phyloP scores from a whole-genome alignment of 2,888 invertebrate species.

The Tanytarsus gracilentus region DNA sequence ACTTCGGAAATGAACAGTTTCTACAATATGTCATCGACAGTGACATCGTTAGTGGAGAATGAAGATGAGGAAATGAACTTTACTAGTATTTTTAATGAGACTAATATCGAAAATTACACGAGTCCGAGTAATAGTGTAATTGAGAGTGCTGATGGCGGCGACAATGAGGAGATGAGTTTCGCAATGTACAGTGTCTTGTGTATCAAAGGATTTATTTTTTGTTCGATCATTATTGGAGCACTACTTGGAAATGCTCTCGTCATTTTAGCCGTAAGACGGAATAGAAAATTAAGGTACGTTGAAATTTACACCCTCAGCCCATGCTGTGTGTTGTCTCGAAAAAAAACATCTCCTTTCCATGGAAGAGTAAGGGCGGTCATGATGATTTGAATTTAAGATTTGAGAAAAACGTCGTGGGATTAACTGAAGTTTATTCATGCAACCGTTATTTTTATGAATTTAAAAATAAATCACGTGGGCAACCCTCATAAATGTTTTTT shows the following conservation, averaged over 20 bases:
- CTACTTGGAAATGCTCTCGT: constrained; percentile 78
- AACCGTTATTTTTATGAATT: too few species aligned
- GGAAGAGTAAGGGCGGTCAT: too few species aligned
- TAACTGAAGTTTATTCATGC: too few species aligned
- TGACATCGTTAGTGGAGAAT: neutral
- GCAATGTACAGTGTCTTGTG: constrained; percentile 51
- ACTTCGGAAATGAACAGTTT: constrained; percentile 4
- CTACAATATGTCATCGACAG: too few species aligned
- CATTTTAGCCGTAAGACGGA: constrained; percentile 31
- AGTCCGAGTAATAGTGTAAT: neutral
- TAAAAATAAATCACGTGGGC: too few species aligned
- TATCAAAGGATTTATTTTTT: constrained; percentile 70
- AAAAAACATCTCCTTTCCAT: too few species aligned
- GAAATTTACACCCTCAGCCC: too few species aligned
- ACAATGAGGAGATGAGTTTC: neutral
- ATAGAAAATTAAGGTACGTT: constrained; percentile 44
- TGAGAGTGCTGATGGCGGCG: neutral
- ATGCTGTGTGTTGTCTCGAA: neutral
- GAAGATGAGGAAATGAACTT: neutral
- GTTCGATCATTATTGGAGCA: constrained; percentile 79
- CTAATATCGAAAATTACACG: neutral
- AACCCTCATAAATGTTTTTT: too few species aligned
- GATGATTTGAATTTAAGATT: too few species aligned
- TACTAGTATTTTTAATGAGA: neutral
- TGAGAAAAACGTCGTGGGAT: too few species aligned